Base-by-base conservation (phyloP, 2,888 invertebrate genomes). In the Xiphydria camelus region DNA sequence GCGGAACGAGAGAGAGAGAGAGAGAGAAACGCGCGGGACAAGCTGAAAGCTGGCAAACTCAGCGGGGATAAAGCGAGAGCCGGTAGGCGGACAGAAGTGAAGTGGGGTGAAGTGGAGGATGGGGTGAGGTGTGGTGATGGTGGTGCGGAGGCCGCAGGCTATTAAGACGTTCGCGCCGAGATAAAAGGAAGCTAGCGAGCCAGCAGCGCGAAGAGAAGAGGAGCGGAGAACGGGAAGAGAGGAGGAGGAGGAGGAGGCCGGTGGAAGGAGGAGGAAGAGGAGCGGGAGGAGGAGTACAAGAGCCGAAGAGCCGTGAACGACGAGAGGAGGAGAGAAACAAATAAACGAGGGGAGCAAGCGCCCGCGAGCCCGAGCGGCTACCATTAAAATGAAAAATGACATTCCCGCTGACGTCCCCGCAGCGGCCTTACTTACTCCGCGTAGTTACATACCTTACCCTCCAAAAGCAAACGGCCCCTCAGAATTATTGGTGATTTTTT, bases 311-410 rank as follows among this genome's bases (percentile, higher is more conserved):
- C 29, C 14, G 12, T 20, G 45, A 41, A 38, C 4, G 38, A 9
- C 44, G 44, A 40, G 50, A 45, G 49, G 44, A 50, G 55, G 48
- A 53, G 57, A 66, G 60, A 65, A 64, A 64, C 62, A 65, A 65
- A 65, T 65, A 62, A 61, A 61, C 60, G 62, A 55, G 59, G 61
- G 60, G 53, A 38, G 44, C 25, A 22, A 38, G 21, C 14, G 12
- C 12, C 7, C 54, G 53, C 56, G 62, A 59, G 49, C 58, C 55
- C 57, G 57, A 60, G 62, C 61, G 57, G 63, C 61, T 49, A 71
- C 73, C 73, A 75, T 75, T 75, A 75, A 75, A 74, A 75, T 75
- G 75, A 75, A 75, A 75, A 75, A 75, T 75, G 73, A 75, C 70
- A 66, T 66, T 65, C 29, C 29, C 12, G 29, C 29, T 37, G 20